A percentile compares a stretch with the other conserved stretches of the same genome.
phyloP scores from a whole-genome alignment of 2,797 vertebrate species.

The Balearica regulorum region DNA sequence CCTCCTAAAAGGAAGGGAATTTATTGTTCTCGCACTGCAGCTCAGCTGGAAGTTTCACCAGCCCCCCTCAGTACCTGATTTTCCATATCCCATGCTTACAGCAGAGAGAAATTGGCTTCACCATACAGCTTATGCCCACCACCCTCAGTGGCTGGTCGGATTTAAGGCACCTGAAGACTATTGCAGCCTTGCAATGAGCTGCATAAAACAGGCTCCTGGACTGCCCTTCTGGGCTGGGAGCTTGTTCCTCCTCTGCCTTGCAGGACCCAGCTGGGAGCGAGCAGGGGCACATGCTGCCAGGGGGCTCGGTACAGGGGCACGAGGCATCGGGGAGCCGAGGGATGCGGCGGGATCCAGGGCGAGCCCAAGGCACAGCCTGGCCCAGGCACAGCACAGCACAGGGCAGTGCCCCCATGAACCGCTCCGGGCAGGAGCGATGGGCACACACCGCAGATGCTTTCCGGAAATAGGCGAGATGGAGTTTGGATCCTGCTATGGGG shows the following conservation, averaged over 20 bases:
- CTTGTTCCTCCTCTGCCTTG: too few relatives aligned
- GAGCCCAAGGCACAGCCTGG: not conserved
- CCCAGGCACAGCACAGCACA: too few relatives aligned
- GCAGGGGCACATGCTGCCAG: not conserved
- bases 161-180: not conserved
- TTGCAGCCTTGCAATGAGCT: not conserved
- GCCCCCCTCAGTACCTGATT: not conserved
- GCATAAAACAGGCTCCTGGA: not conserved
- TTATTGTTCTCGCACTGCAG: not conserved
- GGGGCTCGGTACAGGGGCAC: not conserved
- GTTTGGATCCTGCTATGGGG: not conserved
- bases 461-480: rapidly evolving
- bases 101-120: not conserved
- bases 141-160: not conserved
- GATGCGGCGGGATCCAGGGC: rapidly evolving
- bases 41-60: not conserved
- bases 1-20: not conserved
- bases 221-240: too few relatives aligned
- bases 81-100: not conserved
- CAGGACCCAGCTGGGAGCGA: not conserved
- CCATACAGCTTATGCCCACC: not conserved
- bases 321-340: not conserved
- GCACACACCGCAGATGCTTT: rapidly evolving
- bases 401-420: rapidly evolving
- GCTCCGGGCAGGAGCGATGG: rapidly evolving